phyloP scores from a whole-genome alignment of 2,113 vertebrate species.

The Python bivittatus region DNA sequence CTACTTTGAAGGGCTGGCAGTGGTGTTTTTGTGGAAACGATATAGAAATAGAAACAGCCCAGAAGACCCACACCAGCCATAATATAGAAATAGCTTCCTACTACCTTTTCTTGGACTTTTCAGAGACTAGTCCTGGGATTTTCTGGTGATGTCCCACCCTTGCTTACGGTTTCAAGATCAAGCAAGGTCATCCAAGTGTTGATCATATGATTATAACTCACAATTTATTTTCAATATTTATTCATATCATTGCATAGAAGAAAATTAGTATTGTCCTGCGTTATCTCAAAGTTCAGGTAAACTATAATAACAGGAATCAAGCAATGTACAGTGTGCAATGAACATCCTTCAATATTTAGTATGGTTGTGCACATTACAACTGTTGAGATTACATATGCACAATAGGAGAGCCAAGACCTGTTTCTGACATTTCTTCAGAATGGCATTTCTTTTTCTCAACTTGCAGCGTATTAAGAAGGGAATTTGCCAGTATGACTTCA shows the following conservation, averaged over 20 bases:
- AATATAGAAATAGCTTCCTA: neutral
- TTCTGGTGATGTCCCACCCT: neutral
- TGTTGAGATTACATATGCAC: neutral
- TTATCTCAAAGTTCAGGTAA: neutral
- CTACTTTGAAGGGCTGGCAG: neutral
- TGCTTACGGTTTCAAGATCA: neutral
- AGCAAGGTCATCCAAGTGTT: neutral
- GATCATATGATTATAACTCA: neutral
- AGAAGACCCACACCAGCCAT: no score
- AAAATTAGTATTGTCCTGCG: neutral
- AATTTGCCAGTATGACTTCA: slow-evolving; percentile 49
- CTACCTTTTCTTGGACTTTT: neutral
- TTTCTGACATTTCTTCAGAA: neutral
- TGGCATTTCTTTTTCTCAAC: slow-evolving; percentile 28
- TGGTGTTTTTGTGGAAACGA: neutral
- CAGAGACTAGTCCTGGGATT: neutral
- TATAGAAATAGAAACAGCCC: no score
- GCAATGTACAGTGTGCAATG: neutral
- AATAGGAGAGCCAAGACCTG: neutral
- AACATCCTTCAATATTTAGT: neutral
- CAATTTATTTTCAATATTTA: neutral
- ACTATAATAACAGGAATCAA: neutral
- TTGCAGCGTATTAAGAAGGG: slow-evolving; percentile 39
- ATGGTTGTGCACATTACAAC: neutral
- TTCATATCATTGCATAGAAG: neutral